Conservation (phyloP, 1,140 invertebrate genomes). For the Brachionus koreanus region DNA sequence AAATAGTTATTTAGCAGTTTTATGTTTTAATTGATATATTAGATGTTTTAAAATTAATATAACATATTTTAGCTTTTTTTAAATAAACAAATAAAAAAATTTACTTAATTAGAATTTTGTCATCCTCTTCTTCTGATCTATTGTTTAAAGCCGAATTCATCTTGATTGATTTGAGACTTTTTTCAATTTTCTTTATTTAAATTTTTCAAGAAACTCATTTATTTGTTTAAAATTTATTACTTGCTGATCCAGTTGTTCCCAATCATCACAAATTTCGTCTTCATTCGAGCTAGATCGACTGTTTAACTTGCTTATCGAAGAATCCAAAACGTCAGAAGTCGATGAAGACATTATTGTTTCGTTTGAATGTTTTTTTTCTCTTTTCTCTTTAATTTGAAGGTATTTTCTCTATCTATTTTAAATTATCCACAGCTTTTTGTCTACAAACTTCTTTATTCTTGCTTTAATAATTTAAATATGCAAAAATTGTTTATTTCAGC, state of each 20-base stretch:
- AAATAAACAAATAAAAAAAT: neutral
- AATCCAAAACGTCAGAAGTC: neutral
- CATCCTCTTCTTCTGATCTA: neutral
- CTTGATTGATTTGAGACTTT: slow-evolving; percentile 5
- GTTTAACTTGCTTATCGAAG: neutral
- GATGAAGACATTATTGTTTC: neutral
- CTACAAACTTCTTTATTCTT: neutral
- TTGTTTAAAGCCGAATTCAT: neutral
- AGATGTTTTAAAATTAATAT: too few relatives aligned
- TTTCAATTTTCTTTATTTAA: slow-evolving; percentile 25
- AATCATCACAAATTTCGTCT: slow-evolving; percentile 42
- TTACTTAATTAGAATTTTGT: neutral
- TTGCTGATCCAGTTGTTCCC: slow-evolving; percentile 41
- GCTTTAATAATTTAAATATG: slow-evolving; percentile 22
- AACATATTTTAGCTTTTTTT: neutral
- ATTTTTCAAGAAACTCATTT: neutral
- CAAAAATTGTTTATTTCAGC: neutral
- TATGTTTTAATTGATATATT: too few relatives aligned
- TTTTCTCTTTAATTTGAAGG: neutral
- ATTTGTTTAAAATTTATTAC: neutral
- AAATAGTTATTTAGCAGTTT: neutral
- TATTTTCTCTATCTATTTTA: neutral
- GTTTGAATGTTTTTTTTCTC: neutral
- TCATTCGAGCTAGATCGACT: slow-evolving; percentile 1
- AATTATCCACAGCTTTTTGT: neutral